Conservation (phyloP, 2,888 invertebrate species). For the Tenodera sinensis region DNA sequence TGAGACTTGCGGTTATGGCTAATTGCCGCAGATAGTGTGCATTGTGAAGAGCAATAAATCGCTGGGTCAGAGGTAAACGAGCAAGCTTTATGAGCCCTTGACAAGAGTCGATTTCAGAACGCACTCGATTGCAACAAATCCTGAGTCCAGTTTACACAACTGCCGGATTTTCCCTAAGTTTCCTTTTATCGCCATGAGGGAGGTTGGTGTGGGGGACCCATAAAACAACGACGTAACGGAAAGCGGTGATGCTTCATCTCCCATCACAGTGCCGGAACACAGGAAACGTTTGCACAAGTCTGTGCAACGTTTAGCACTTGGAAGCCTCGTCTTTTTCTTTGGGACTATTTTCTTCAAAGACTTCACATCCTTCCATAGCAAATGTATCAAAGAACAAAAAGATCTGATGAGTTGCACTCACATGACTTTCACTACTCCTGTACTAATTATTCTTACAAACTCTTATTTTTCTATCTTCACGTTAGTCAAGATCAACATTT, state of each 20-base stretch:
- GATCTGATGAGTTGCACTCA: too few relatives aligned
- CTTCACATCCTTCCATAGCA: background rate
- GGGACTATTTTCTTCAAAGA: background rate
- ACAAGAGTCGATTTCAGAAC: background rate
- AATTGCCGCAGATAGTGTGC: background rate
- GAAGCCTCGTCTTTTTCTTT: too few relatives aligned
- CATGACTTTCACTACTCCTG: too few relatives aligned
- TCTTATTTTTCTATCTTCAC: too few relatives aligned
- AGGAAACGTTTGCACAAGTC: background rate
- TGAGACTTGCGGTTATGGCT: background rate
- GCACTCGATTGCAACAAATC: background rate
- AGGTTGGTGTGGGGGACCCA: background rate
- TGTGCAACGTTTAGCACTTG: background rate
- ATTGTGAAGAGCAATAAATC: background rate
- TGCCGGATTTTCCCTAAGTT: background rate
- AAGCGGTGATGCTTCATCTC: background rate
- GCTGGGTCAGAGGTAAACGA: background rate
- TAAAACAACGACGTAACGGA: background rate
- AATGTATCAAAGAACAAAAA: too few relatives aligned
- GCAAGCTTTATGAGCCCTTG: background rate
- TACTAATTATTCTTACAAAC: too few relatives aligned
- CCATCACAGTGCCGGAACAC: background rate
- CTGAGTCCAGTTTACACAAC: background rate
- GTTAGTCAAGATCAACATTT: too few relatives aligned
- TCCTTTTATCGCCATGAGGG: background rate